A percentile compares a stretch with the other conserved stretches of the same genome.
Evolutionary conservation across 1,140 invertebrate species (phyloP).

Genomic region (Dufourea novaeangliae): DNA sequence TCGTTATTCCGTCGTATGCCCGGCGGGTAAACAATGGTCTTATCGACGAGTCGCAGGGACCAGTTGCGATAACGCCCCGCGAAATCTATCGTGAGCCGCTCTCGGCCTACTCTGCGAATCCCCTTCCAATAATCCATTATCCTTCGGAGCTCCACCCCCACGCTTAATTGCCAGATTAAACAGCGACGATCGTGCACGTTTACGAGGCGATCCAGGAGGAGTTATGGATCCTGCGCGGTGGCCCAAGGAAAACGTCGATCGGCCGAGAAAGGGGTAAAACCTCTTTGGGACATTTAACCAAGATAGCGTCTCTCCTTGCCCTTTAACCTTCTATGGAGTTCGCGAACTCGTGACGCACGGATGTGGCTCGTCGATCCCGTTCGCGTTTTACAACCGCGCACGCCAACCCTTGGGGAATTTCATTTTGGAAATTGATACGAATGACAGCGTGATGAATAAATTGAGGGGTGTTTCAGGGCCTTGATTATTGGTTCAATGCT

Average conservation of each 20-base stretch:
- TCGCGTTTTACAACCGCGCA: background rate
- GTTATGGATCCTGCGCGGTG: background rate
- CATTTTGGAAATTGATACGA: conserved; percentile 7
- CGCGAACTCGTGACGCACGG: background rate
- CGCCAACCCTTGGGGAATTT: background rate
- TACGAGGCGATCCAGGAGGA: background rate
- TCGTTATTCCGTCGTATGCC: conserved; percentile 41
- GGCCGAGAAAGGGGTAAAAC: background rate
- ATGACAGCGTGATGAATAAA: conserved; percentile 3
- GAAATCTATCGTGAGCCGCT: conserved; percentile 35
- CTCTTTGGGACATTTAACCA: background rate
- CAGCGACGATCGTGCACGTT: conserved; percentile 1
- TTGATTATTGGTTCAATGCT: background rate
- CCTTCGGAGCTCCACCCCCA: too few relatives aligned
- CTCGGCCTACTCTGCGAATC: conserved; percentile 17
- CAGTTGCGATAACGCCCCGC: conserved; percentile 47
- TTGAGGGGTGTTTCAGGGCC: background rate
- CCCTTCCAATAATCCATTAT: conserved; percentile 46
- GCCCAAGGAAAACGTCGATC: too few relatives aligned
- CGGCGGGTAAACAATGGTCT: conserved; percentile 59
- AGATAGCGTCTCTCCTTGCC: background rate
- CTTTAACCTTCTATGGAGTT: background rate
- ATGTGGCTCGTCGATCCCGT: background rate
- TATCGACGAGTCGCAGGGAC: conserved; percentile 56
- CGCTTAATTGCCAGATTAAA: conserved; percentile 48